A percentile compares a stretch with the other conserved stretches of the same genome.
These are phyloP conservation scores for Melanerpes formicivorus DNA, from an alignment of 2,113 vertebrate species.

Conservation along the genomic window DNA sequence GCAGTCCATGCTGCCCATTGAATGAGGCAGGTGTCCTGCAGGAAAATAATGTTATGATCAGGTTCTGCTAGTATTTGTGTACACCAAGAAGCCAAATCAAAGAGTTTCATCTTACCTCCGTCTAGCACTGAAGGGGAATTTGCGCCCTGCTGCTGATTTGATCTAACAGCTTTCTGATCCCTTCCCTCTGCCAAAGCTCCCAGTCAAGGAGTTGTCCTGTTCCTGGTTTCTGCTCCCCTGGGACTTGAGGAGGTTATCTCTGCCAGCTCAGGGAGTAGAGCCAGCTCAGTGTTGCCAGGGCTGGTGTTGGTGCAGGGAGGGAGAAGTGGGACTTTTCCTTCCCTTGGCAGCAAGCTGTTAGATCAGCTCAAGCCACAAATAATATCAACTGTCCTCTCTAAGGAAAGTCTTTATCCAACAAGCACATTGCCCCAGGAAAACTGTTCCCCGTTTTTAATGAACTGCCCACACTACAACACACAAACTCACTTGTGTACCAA, in stretches of 20 bases:
- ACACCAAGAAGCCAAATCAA: neutral
- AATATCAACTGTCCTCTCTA: neutral
- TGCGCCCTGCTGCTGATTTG: neutral
- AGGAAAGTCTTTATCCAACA: neutral
- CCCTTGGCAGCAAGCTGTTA: conserved; percentile 1
- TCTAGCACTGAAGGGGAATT: neutral
- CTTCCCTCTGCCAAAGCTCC: neutral
- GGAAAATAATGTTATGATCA: neutral
- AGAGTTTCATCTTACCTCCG: neutral
- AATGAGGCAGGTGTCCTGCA: neutral
- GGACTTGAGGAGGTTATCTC: neutral
- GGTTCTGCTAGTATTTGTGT: neutral
- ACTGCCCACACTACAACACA: neutral
- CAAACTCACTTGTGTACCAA: neutral
- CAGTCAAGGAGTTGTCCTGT: neutral
- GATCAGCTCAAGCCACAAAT: conserved; percentile 17
- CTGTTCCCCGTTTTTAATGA: neutral
- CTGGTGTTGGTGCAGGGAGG: neutral
- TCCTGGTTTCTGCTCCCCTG: neutral
- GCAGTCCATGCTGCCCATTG: neutral
- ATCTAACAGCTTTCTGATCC: neutral
- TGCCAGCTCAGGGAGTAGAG: neutral
- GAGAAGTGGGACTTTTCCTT: neutral
- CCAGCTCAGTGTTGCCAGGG: neutral
- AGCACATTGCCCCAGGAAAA: neutral